Percentiles rank a stretch among this genome's conserved stretches.
phyloP scores from a whole-genome alignment of 2,797 vertebrate species.

The Sebastiscus albofasciatus region DNA sequence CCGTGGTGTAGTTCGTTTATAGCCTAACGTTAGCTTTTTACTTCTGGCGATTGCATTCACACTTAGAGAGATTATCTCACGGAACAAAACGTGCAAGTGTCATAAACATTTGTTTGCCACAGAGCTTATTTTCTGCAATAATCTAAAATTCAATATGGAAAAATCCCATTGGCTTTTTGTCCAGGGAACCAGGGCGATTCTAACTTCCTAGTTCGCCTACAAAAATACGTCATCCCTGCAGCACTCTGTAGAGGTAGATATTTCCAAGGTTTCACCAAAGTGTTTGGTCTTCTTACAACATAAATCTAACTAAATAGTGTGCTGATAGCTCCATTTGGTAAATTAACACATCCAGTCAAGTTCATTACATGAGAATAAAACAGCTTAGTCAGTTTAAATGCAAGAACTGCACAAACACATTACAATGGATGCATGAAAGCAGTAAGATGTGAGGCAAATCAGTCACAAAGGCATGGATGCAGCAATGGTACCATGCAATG shows the following conservation, averaged over 20 bases:
- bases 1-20: too few species aligned
- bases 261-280: neutral
- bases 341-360: conserved; percentile 10
- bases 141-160: too few species aligned
- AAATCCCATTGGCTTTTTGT: too few species aligned
- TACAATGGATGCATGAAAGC: conserved; percentile 57
- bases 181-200: too few species aligned
- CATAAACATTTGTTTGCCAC: too few species aligned
- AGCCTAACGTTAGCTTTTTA: too few species aligned
- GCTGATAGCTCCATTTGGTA: neutral
- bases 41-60: too few species aligned
- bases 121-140: too few species aligned
- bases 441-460: conserved; percentile 53
- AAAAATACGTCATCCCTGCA: too few species aligned
- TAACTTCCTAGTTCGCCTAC: too few species aligned
- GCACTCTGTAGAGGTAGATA: neutral
- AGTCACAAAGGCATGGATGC: conserved; percentile 64
- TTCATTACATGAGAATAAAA: conserved; percentile 12
- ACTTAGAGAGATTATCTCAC: too few species aligned
- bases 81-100: too few species aligned
- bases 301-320: neutral
- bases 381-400: conserved; percentile 33
- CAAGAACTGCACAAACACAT: conserved; percentile 27
- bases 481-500: conserved; percentile 73
- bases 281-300: neutral